Conservation (phyloP, 2,113 vertebrate genomes). For the Odocoileus hemionus region DNA sequence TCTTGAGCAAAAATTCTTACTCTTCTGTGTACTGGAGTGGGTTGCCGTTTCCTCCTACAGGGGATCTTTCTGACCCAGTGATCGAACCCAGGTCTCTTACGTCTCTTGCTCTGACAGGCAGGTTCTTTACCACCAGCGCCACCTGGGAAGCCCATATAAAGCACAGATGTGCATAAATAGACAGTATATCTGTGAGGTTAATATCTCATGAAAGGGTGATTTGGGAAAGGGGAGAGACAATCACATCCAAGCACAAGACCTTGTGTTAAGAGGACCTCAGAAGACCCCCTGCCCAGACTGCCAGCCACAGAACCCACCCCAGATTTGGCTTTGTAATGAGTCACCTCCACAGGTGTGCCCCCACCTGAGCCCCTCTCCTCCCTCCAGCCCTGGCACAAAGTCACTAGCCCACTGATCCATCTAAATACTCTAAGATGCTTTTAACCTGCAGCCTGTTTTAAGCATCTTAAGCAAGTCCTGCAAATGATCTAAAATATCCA, state of each 20-base stretch:
- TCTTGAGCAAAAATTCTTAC: neutral
- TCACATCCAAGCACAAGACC: neutral
- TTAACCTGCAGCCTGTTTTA: neutral
- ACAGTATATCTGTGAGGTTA: neutral
- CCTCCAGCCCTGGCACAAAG: neutral
- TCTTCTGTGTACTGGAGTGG: neutral
- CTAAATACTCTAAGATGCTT: neutral
- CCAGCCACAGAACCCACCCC: accelerated
- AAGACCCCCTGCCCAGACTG: neutral
- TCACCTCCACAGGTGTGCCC: neutral
- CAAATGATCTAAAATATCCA: accelerated
- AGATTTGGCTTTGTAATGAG: neutral
- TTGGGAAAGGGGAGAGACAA: neutral
- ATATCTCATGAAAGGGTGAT: accelerated
- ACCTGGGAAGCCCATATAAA: neutral
- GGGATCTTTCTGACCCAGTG: neutral
- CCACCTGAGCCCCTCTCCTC: neutral
- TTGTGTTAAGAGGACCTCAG: neutral
- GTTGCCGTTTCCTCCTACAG: neutral
- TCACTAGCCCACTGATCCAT: neutral
- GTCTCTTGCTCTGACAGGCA: neutral
- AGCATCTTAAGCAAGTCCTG: neutral
- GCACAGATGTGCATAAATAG: neutral
- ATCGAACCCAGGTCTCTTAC: neutral
- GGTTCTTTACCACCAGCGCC: neutral